These are phyloP conservation scores for Octonoba sinensis DNA, from an alignment of 2,888 invertebrate species.

Conservation along the genomic window DNA sequence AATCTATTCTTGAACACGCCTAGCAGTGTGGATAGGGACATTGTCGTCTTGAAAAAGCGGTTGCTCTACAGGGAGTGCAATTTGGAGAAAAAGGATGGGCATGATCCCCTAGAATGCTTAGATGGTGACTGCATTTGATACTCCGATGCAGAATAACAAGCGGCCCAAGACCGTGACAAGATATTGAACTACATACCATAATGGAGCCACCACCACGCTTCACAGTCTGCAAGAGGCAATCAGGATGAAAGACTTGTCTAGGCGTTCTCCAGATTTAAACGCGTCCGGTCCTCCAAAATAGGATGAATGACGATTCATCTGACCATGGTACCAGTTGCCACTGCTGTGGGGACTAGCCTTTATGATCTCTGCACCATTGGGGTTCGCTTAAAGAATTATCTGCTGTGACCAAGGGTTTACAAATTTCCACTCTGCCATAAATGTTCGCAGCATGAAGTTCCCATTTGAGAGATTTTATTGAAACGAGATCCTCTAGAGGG, in stretches of 20 bases:
- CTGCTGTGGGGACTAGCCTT: not conserved
- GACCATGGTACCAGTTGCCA: not conserved
- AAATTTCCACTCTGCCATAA: slow-evolving; percentile 16
- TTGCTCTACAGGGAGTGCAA: not conserved
- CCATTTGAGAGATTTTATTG: slow-evolving; percentile 22
- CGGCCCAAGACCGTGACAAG: not conserved
- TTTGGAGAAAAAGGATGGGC: not conserved
- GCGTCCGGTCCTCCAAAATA: not conserved
- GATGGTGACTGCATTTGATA: not conserved
- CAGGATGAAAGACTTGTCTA: slow-evolving; percentile 24
- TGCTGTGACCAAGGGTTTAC: not conserved
- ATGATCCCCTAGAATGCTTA: not conserved
- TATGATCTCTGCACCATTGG: too few species aligned
- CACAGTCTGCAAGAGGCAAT: slow-evolving; percentile 19
- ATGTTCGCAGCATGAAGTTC: slow-evolving; percentile 9
- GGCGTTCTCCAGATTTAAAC: slow-evolving; percentile 10
- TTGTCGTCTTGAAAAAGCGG: slow-evolving; percentile 6
- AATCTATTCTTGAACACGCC: slow-evolving; percentile 15
- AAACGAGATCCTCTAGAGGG: slow-evolving; percentile 12
- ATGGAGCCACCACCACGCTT: slow-evolving; percentile 46
- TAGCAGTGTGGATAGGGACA: not conserved
- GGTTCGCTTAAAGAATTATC: not conserved
- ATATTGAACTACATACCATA: slow-evolving; percentile 51
- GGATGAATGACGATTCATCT: too few species aligned
- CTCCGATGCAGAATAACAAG: not conserved